Conservation (phyloP, 1,140 invertebrate genomes). For the Prorops nasuta region DNA sequence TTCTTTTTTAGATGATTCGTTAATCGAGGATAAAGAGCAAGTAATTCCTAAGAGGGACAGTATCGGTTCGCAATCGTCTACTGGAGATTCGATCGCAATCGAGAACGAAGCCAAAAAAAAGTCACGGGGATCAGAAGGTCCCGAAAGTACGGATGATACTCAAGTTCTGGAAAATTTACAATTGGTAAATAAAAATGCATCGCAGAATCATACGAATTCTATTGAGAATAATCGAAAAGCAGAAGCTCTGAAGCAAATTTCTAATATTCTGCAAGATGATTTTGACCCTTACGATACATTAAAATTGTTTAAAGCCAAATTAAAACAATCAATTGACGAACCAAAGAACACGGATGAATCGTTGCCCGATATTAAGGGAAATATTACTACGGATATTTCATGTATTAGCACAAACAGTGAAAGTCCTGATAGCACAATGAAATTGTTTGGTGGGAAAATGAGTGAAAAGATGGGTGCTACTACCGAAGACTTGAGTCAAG, state of each 20-base stretch:
- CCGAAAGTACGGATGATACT: constrained; percentile 3
- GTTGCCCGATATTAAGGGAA: constrained; percentile 8
- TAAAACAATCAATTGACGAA: constrained; percentile 33
- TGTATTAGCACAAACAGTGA: constrained; percentile 4
- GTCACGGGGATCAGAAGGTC: constrained; percentile 1
- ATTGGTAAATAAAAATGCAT: constrained; percentile 2
- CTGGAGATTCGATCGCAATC: not conserved
- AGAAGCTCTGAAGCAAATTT: constrained; percentile 36
- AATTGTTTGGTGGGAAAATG: constrained; percentile 23
- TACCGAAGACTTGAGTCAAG: constrained; percentile 22
- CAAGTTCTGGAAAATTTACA: constrained; percentile 16
- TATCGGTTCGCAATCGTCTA: not conserved
- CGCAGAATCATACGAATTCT: constrained; percentile 1
- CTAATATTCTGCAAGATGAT: constrained; percentile 33
- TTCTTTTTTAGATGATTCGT: constrained; percentile 47
- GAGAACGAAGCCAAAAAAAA: not conserved
- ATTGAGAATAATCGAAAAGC: constrained; percentile 19
- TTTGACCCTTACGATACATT: constrained; percentile 48
- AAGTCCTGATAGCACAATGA: constrained; percentile 23
- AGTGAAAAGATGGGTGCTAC: not conserved
- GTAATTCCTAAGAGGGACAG: not conserved
- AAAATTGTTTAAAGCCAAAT: constrained; percentile 45
- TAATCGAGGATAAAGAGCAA: constrained; percentile 7
- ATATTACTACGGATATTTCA: no score
- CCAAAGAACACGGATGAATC: constrained; percentile 37